A percentile compares a stretch with the other conserved stretches of the same genome.
These are phyloP conservation scores for Drosophila ananassae DNA, from an alignment of 1,140 invertebrate species.

Conservation along the genomic window DNA sequence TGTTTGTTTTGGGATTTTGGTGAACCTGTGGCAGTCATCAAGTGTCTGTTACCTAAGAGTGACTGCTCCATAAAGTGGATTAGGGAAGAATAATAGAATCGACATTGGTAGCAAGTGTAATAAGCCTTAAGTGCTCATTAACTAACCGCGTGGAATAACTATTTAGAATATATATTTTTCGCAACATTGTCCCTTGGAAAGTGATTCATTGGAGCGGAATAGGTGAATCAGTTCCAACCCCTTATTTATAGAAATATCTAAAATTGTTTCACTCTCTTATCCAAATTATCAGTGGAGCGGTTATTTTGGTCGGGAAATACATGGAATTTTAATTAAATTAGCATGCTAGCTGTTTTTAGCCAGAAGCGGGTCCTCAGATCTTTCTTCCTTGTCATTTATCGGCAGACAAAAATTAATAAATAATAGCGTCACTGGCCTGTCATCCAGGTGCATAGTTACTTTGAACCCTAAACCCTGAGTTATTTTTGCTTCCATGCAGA, in stretches of 20 bases:
- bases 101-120: conserved; percentile 37
- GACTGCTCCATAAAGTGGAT: conserved; percentile 30
- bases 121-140: conserved; percentile 27
- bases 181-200: not conserved
- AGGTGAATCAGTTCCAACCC: conserved; percentile 16
- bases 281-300: conserved; percentile 27
- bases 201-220: conserved; percentile 4
- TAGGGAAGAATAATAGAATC: conserved; percentile 31
- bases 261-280: conserved; percentile 20
- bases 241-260: conserved; percentile 45
- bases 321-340: conserved; percentile 61
- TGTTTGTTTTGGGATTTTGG: conserved; percentile 22
- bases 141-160: not conserved
- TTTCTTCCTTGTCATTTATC: conserved; percentile 27
- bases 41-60: conserved; percentile 42
- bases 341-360: conserved; percentile 30
- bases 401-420: conserved; percentile 41
- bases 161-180: not conserved
- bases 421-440: conserved; percentile 39
- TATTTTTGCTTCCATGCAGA: conserved; percentile 14
- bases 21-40: conserved; percentile 21
- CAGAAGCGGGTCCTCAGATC: conserved; percentile 31
- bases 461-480: conserved; percentile 26
- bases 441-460: conserved; percentile 9
- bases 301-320: conserved; percentile 38